Evolutionary conservation across 2,113 vertebrate genomes (phyloP), one percentile per base, ranked within the genome.

Genomic region (Philantomba maxwellii): DNA sequence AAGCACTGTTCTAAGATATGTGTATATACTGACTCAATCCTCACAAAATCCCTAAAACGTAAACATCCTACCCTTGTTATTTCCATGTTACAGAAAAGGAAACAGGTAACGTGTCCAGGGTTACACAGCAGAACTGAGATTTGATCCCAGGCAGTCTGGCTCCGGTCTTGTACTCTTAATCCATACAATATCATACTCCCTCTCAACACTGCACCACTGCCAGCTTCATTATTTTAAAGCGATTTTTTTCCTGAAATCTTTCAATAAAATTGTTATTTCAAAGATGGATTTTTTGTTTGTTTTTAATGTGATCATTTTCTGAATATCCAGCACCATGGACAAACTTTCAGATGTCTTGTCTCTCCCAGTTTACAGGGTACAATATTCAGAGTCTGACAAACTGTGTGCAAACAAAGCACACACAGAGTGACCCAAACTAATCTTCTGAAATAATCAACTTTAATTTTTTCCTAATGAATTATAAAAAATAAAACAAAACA

Each of bases 231-330:
- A 81, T 86, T 92, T 85, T 85, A 57, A 89, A 92, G 21, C 39
- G 12, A 7, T 39, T 70, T 45, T 55, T 91, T 43, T 30, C 47
- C 14, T 7, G 43, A 64, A 97, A 60, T 47, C n/a, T 93, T 83
- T 83, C 81, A 96, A 81, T 94, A 92, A 87, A 92, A 58, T 17
- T 47, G 26, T 36, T 89, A 86, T n/a, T 94, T 93, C 70, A 92
- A 85, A 92, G 87, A 14, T 83, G 43, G 21, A 87, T 78, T 49
- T 47, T 78, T 53, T 62, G 33, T 75, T 83, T 90, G 33, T 64
- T 83, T 90, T 90, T n/a, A 92, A 92, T 58, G 5, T 58, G 47
- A 11, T 89, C 26, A 36, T 26, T 78, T 95, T 43, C 55, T 83
- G 13, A 93, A 84, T 81, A 92, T 62, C 13, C 47, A 97, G 17